Evolutionary conservation across 2,113 vertebrate species (phyloP).

Genomic region (Anhinga anhinga): DNA sequence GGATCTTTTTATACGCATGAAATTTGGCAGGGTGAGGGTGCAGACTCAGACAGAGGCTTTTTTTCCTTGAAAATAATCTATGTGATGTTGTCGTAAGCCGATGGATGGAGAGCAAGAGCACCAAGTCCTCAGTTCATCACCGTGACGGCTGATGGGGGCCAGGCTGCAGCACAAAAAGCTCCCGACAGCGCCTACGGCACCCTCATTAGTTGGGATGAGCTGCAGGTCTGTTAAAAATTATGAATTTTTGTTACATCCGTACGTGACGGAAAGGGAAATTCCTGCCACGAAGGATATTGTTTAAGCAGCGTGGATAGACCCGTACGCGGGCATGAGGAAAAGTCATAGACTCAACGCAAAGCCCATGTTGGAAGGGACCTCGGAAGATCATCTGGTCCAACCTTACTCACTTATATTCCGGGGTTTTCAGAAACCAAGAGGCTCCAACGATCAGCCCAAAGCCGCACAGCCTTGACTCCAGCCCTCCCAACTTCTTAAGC

Average conservation of each 20-base stretch:
- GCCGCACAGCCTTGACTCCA: not conserved
- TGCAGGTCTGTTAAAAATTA: not conserved
- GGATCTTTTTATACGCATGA: fast-evolving
- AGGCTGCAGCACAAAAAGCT: not conserved
- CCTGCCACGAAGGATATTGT: not conserved
- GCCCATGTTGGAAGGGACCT: not conserved
- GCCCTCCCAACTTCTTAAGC: not conserved
- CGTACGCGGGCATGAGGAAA: not conserved
- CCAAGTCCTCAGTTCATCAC: too few species aligned
- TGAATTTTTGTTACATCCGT: not conserved
- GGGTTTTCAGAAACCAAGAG: not conserved
- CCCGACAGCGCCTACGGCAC: not conserved
- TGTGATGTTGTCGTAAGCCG: not conserved
- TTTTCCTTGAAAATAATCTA: not conserved
- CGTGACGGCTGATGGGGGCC: not conserved
- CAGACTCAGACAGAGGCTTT: not conserved
- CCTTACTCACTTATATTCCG: too few species aligned
- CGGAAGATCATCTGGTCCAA: not conserved
- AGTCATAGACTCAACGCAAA: not conserved
- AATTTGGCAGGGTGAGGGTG: not conserved
- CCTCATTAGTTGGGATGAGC: not conserved
- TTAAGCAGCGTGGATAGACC: not conserved
- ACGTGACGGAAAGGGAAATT: not conserved
- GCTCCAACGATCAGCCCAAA: not conserved
- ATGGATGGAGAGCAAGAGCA: not conserved